Evolutionary conservation across 2,888 invertebrate genomes (phyloP).

Genomic region (Nipponacmea schrenckii): DNA sequence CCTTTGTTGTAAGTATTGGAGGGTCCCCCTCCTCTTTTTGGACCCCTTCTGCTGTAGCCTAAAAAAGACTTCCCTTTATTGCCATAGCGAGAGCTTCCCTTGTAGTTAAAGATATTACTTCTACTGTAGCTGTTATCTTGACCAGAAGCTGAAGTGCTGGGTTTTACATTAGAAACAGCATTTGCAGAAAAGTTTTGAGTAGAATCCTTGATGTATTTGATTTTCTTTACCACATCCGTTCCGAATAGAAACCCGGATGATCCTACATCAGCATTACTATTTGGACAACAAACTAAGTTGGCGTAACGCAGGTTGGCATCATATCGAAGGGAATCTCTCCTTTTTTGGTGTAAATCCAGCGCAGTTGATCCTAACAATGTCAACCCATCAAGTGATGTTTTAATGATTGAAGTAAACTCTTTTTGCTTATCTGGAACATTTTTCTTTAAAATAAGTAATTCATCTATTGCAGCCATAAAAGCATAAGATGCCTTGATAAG

Average conservation of each 20-base stretch:
- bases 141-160: background rate
- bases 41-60: background rate
- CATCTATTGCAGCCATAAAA: background rate
- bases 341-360: background rate
- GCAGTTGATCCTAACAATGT: background rate
- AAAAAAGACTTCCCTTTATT: slow-evolving; percentile 3
- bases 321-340: background rate
- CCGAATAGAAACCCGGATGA: background rate
- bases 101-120: background rate
- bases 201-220: background rate
- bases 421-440: background rate
- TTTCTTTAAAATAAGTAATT: background rate
- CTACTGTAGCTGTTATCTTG: background rate
- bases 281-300: background rate
- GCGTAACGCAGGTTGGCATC: background rate
- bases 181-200: background rate
- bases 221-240: background rate
- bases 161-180: background rate
- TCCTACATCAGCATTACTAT: background rate
- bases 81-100: background rate
- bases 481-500: background rate
- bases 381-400: background rate
- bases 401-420: background rate
- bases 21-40: background rate
- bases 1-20: background rate